phyloP scores from a whole-genome alignment of 1,140 invertebrate genomes.

The Drosophila grimshawi region DNA sequence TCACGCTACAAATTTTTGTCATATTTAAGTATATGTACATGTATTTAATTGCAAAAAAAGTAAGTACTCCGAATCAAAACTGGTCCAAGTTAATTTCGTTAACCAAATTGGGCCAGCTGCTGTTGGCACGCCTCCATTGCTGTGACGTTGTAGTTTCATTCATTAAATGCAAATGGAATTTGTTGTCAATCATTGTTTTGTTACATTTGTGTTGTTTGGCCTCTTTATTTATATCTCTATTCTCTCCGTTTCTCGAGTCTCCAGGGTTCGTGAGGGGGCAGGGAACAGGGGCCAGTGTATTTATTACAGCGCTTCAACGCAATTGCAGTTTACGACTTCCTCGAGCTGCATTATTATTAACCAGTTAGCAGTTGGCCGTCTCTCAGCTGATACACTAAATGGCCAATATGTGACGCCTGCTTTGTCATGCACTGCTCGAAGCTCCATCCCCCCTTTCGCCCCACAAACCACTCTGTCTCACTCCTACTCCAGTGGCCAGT shows the following conservation, averaged over 20 bases:
- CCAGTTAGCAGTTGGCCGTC: constrained; percentile 46
- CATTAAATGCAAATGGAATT: constrained; percentile 52
- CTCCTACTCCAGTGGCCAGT: constrained; percentile 20
- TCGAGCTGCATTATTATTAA: constrained; percentile 54
- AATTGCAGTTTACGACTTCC: constrained; percentile 66
- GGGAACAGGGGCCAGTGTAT: constrained; percentile 3
- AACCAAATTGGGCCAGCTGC: constrained; percentile 32
- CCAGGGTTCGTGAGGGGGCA: background rate
- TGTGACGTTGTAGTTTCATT: constrained; percentile 23
- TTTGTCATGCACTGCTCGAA: constrained; percentile 39
- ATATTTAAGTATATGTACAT: background rate
- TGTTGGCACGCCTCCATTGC: background rate
- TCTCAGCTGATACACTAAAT: constrained; percentile 52
- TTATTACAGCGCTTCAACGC: constrained; percentile 58
- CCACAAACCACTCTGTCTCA: background rate
- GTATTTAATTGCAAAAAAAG: background rate
- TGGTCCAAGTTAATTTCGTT: constrained; percentile 10
- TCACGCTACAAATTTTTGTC: background rate
- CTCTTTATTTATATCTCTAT: constrained; percentile 28
- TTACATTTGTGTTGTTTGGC: constrained; percentile 38
- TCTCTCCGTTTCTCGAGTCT: constrained; percentile 19
- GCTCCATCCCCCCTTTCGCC: background rate
- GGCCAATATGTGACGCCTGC: constrained; percentile 54
- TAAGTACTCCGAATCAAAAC: constrained; percentile 3
- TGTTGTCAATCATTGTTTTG: constrained; percentile 46